Conservation (phyloP, 2,888 invertebrate genomes). For the Sarcophaga rosellei region DNA sequence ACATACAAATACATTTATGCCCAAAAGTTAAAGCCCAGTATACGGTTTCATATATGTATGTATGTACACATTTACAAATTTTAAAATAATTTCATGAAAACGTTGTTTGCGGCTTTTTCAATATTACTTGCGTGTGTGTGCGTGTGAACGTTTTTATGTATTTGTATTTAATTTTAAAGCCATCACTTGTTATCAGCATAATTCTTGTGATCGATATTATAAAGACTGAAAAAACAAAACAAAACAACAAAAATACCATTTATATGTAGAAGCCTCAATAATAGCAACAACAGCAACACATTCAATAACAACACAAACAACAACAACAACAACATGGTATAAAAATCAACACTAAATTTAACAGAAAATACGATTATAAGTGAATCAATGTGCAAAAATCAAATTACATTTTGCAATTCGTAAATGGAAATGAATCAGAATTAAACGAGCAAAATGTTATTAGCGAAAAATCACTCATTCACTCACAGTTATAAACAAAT, state of each 20-base stretch:
- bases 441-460: conserved; percentile 65
- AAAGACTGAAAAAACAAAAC: conserved; percentile 27
- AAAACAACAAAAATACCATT: no score
- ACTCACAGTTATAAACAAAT: not conserved
- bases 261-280: no score
- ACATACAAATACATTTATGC: conserved; percentile 11
- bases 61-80: not conserved
- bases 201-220: conserved; percentile 64
- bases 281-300: not conserved
- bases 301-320: conserved; percentile 3
- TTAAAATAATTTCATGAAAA: no score
- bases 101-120: no score
- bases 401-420: conserved; percentile 67
- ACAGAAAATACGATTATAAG: conserved; percentile 65
- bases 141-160: not conserved
- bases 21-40: conserved; percentile 10
- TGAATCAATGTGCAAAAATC: conserved; percentile 69
- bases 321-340: not conserved
- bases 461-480: conserved; percentile 43
- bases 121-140: not conserved
- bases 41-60: not conserved
- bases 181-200: conserved; percentile 55
- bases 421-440: conserved; percentile 69
- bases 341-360: conserved; percentile 60
- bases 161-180: not conserved